Evolutionary conservation across 1,140 invertebrate genomes (phyloP), one percentile per base, ranked within the genome.

Genomic region (Hylaeus anthracinus): DNA sequence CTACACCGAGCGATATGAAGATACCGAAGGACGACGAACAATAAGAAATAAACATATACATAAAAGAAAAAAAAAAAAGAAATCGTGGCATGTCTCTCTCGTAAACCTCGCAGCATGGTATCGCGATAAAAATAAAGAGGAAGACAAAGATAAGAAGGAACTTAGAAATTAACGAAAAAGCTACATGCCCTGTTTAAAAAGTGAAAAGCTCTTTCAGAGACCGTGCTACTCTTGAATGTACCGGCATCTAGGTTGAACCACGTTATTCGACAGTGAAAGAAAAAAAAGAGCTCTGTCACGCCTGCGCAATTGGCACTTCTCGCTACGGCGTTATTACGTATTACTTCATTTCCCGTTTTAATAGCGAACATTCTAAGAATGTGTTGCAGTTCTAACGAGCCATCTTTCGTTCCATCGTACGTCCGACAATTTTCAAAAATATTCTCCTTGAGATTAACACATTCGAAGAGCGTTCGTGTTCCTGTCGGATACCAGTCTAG

Each of bases 161-260:
- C 55, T 85, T 72, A 60, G 58, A 63, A 84, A 77, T 79, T 51
- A 84, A 88, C 72, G 43, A 81, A 79, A 86, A 87, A 90, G 72
- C 82, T 88, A 89, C 88, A 88, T 91, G 89, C 87, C 86, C 88
- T 91, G 83, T 83, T 84, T 71, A 72, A 73, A 79, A 84, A 71
- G 60, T 79, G 60, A 72, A 86, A 88, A 82, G 78, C 74, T 84
- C 78, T 87, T 88, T 92, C 90, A 92, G 92, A 93, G 91, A 93
- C 91, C 89, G 88, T 92, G 92, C 87, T 91, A 92, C 92, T 89
- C 91, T 93, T 92, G 91, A 92, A 92, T 84, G 85, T 85, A 90
- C 88, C 87, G 88, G 88, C 78, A 83, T 89, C 78, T 89, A 80
- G 86, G 87, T 93, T 92, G 91, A 87, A 90, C 92, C 92, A 93